Percentiles rank a stretch among this genome's conserved stretches.
Conservation (phyloP, 2,797 vertebrate species). For the Leuciscus waleckii region DNA sequence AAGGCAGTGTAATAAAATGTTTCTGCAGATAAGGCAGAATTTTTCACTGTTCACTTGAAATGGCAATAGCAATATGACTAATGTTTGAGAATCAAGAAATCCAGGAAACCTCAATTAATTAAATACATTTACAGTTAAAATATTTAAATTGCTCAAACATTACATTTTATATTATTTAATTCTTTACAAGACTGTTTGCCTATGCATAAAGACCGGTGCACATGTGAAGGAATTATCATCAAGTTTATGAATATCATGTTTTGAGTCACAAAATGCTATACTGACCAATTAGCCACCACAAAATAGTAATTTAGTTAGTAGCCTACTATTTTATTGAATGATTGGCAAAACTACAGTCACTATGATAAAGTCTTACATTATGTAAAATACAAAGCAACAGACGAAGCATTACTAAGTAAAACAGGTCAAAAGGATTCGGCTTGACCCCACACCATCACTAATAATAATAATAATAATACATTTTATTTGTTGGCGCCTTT, state of each 20-base stretch:
- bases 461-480: no score
- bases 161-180: background rate
- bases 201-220: background rate
- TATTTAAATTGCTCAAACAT: background rate
- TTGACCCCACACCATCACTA: background rate
- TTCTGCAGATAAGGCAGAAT: background rate
- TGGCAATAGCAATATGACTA: background rate
- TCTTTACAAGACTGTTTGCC: background rate
- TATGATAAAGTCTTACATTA: background rate
- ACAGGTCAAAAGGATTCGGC: background rate
- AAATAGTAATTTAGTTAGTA: background rate
- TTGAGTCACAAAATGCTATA: background rate
- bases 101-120: background rate
- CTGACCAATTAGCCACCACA: background rate
- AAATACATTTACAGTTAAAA: background rate
- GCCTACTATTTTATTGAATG: slow-evolving; percentile 22
- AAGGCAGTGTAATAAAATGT: background rate
- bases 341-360: background rate
- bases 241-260: background rate
- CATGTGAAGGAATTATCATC: background rate
- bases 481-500: no score
- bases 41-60: background rate
- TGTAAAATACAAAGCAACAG: background rate
- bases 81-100: slow-evolving; percentile 1
- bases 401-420: background rate